Evolutionary conservation across 1,140 invertebrate genomes (phyloP).

Genomic region (Condylostylus longicornis): DNA sequence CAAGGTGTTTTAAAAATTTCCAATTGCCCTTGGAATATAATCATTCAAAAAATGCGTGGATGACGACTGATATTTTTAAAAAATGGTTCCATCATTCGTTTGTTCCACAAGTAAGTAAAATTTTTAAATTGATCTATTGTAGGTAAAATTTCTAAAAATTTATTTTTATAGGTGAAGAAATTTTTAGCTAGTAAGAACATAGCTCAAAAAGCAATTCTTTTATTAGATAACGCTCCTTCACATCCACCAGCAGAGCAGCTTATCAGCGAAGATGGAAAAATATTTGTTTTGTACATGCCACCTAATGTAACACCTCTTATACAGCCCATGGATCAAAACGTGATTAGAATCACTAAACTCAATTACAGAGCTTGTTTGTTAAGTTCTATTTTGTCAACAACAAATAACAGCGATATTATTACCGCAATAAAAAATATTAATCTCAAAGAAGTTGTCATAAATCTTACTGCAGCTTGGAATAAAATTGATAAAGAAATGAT

Average conservation of each 20-base stretch:
- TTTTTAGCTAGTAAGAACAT: slow-evolving; percentile 17
- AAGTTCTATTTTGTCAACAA: no score
- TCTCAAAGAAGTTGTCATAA: no score
- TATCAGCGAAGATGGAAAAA: slow-evolving; percentile 9
- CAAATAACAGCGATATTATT: no score
- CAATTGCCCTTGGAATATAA: slow-evolving; percentile 19
- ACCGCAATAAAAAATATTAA: no score
- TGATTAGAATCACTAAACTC: slow-evolving; percentile 21
- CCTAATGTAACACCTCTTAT: slow-evolving; percentile 33
- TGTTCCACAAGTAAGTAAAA: slow-evolving; percentile 9
- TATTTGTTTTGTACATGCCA: slow-evolving; percentile 26
- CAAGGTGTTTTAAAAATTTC: slow-evolving; percentile 15
- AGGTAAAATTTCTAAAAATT: no score
- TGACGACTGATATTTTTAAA: slow-evolving; percentile 19
- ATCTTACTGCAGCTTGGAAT: no score
- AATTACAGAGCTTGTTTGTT: no score
- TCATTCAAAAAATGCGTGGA: slow-evolving; percentile 27
- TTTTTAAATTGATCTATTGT: no score
- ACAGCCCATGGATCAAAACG: slow-evolving; percentile 36
- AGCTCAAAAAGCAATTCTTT: slow-evolving; percentile 22
- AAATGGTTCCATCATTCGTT: slow-evolving; percentile 24
- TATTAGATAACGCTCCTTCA: slow-evolving; percentile 25
- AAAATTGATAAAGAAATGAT: no score
- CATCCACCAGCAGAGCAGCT: slow-evolving; percentile 14
- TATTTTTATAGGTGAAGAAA: no score